Evolutionary conservation across 2,113 vertebrate genomes (phyloP).

Genomic region (Athene noctua): DNA sequence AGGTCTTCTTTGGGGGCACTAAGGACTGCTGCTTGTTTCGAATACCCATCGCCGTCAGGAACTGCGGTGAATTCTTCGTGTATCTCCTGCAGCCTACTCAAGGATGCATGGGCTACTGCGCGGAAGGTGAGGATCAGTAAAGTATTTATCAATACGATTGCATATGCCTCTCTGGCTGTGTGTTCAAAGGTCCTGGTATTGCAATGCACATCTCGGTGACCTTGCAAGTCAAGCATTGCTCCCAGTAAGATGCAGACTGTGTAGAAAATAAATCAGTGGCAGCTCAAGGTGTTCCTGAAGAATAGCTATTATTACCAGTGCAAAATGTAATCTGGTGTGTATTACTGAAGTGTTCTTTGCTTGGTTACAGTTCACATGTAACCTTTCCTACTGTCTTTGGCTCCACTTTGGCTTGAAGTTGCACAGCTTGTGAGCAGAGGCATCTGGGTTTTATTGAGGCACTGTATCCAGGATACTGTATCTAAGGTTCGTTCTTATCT

Average conservation of each 20-base stretch:
- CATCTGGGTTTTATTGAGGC: background rate
- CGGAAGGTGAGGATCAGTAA: slow-evolving; percentile 65
- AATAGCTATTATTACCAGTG: slow-evolving; percentile 32
- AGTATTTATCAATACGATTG: slow-evolving; percentile 12
- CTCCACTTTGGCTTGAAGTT: slow-evolving; percentile 5
- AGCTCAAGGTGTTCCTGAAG: slow-evolving; percentile 41
- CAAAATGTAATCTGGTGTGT: slow-evolving; percentile 24
- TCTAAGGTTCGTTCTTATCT: slow-evolving; percentile 56
- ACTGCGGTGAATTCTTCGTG: slow-evolving; percentile 76
- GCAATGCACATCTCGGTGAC: background rate
- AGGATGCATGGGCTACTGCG: slow-evolving; percentile 80
- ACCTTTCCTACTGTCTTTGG: slow-evolving; percentile 42
- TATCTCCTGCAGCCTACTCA: slow-evolving; percentile 78
- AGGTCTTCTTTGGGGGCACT: slow-evolving; percentile 69
- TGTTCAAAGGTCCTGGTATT: background rate
- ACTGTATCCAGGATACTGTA: slow-evolving; percentile 12
- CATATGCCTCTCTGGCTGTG: background rate
- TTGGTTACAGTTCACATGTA: slow-evolving; percentile 40
- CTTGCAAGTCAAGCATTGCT: slow-evolving; percentile 29
- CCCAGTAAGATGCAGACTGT: background rate
- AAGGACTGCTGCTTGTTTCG: slow-evolving; percentile 79
- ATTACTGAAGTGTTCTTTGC: background rate
- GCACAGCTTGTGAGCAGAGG: background rate
- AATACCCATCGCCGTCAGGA: slow-evolving; percentile 69
- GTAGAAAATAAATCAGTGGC: slow-evolving; percentile 54